Evolutionary conservation across 2,113 vertebrate genomes (phyloP), one percentile per base, ranked within the genome.

Genomic region (Monopterus albus): DNA sequence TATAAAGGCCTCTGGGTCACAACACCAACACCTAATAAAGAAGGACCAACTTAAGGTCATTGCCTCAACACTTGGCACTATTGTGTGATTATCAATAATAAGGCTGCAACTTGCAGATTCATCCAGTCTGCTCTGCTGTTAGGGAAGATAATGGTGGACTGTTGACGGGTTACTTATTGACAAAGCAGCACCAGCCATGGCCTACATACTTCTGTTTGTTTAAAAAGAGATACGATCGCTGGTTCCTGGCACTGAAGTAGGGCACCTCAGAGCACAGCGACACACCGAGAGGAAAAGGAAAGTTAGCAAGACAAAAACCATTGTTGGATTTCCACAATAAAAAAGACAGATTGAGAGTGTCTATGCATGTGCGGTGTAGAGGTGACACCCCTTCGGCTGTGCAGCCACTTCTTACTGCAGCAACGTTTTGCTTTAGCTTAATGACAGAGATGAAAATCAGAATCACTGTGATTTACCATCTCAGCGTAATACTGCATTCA

Each of bases 131-230:
- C 18, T 12, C 42, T 47, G 42, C 57, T 69, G 49, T 79, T 75
- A 52, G 53, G 49, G 13, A 31, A 36, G 25, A 84, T 55, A 75
- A 85, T 78, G 45, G 57, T 12, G 49, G 51, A 2, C 45, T 81
- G 72, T 75, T 60, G 63, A 38, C 52, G 0, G 46, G 62, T 82
- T 78, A 78, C 58, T 80, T 46, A 82, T 51, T 75, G 39, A 78
- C 83, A 71, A 51, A 45, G 72, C 2, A 3, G 7, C 0, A 33
- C 64, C 20, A 59, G 47, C 79, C 78, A 6, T 83, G 87, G 65
- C 84, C 82, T 62, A 85, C 66, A 79, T 88, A 70, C 8, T 43
- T 68, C 18, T 84, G 78, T 78, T 79, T 79, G 78, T 80, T 81
- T 20, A 56, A 35, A n/a, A 53, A 58, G 60, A 9, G 83, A 81